A percentile compares a stretch with the other conserved stretches of the same genome.
These are phyloP conservation scores for Bagarius yarrelli DNA, from an alignment of 2,113 vertebrate genomes.

Conservation along the genomic window DNA sequence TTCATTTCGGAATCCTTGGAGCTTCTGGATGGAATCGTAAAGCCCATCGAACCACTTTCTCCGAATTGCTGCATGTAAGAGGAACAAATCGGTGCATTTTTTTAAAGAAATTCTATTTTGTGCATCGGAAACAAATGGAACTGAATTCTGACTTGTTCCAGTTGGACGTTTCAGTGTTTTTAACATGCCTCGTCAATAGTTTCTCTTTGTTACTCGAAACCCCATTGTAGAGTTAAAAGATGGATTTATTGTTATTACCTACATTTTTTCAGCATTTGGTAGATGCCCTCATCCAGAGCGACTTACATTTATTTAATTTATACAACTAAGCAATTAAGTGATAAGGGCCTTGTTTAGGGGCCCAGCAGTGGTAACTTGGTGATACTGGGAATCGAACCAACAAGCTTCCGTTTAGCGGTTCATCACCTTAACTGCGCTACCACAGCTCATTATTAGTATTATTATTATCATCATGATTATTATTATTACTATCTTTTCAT, in stretches of 20 bases:
- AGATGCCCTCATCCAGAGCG: no score
- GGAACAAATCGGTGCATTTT: neutral
- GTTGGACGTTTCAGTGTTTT: neutral
- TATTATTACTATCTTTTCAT: neutral
- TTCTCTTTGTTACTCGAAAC: neutral
- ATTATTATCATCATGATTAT: no score
- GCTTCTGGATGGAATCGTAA: neutral
- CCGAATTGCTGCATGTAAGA: conserved; percentile 38
- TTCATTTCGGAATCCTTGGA: conserved; percentile 27
- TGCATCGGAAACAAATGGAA: neutral
- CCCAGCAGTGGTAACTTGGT: no score
- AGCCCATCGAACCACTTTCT: conserved; percentile 52
- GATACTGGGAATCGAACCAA: no score
- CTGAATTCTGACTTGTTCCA: neutral
- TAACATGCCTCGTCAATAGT: neutral
- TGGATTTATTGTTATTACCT: neutral
- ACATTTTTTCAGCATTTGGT: no score
- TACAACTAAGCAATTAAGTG: no score
- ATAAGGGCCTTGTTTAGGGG: no score
- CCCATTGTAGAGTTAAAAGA: neutral
- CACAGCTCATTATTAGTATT: no score
- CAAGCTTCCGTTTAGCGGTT: no score
- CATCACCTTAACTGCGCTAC: no score
- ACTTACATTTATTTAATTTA: neutral
- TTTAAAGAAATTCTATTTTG: neutral